Evolutionary conservation across 1,140 invertebrate species (phyloP), one percentile per base, ranked within the genome.

Genomic region (Thrips palmi): DNA sequence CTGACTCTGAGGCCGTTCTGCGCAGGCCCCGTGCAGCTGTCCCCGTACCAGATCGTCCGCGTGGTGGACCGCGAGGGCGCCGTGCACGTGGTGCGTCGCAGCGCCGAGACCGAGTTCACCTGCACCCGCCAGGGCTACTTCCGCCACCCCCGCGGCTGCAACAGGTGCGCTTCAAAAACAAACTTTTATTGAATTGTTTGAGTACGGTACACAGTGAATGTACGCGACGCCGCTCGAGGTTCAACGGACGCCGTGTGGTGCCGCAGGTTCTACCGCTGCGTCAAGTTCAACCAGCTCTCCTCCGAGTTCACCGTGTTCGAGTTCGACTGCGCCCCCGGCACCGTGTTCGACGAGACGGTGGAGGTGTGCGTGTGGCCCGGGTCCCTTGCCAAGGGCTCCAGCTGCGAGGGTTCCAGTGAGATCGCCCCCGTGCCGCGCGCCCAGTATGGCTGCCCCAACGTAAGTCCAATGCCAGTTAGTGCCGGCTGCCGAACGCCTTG

Each of bases 301-400:
- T 70, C 75, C 17, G 74, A 81, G 36, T 82, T 69, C 52, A 78
- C 74, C 2, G 74, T 82, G 1, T 84, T 84, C 49, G 77, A 84
- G 52, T 85, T 82, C 49, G 76, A 80, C 49, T 85, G 82, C 57
- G 80, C 80, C 0, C 64, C 68, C 40, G 81, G 79, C n/a, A 53
- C 84, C 12, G 74, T 77, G 1, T 85, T 84, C 50, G 80, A 85
- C 50, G 73, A 79, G 38, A 57, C 64, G 14, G 76, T 71, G 40
- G 78, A 81, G 53, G 77, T 84, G 28, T 86, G 82, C 48, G 78
- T 80, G 7, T 84, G 80, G 80, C 80, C 81, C 8, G 74, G 74
- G 45, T 75, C 71, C 19, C 48, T 77, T 20, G 64, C 76, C 0
- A 58, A 74, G 52, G 71, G 74, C 4, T 67, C 72, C 4, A 70